Evolutionary conservation across 2,113 vertebrate species (phyloP).

Genomic region (Aptenodytes patagonicus): DNA sequence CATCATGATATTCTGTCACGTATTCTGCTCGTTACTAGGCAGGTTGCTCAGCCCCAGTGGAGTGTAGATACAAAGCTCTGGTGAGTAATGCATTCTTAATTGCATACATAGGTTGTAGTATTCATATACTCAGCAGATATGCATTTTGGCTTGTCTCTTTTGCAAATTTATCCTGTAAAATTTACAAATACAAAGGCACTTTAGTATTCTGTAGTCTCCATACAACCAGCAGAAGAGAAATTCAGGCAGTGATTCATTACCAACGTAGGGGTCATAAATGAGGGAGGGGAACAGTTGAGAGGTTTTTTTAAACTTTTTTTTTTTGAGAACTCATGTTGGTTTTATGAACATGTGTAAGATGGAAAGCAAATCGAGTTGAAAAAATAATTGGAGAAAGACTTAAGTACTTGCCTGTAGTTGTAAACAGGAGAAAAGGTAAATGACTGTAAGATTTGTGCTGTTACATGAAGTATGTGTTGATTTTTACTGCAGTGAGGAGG

Average conservation of each 20-base stretch:
- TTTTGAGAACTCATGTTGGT: not conserved
- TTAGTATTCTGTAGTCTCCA: not conserved
- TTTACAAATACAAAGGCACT: not conserved
- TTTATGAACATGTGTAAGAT: not conserved
- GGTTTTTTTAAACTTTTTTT: not conserved
- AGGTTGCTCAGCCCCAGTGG: not conserved
- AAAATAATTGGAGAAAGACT: not conserved
- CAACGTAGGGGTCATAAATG: accelerated
- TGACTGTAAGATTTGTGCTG: not conserved
- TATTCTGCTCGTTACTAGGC: not conserved
- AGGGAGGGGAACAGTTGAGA: not conserved
- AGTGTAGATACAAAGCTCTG: not conserved
- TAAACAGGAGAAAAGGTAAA: not conserved
- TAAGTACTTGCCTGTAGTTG: not conserved
- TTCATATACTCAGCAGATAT: not conserved
- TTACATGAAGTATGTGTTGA: not conserved
- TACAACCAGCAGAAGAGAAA: not conserved
- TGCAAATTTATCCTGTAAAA: not conserved
- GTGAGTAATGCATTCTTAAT: not conserved
- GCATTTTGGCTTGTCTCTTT: not conserved
- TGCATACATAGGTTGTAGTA: not conserved
- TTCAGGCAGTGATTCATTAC: not conserved
- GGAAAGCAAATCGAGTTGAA: not conserved
- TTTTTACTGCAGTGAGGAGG: slow-evolving; percentile 75
- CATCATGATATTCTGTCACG: accelerated